These are phyloP conservation scores for Drosophila lowei DNA, from an alignment of 1,140 invertebrate species.

Conservation along the genomic window DNA sequence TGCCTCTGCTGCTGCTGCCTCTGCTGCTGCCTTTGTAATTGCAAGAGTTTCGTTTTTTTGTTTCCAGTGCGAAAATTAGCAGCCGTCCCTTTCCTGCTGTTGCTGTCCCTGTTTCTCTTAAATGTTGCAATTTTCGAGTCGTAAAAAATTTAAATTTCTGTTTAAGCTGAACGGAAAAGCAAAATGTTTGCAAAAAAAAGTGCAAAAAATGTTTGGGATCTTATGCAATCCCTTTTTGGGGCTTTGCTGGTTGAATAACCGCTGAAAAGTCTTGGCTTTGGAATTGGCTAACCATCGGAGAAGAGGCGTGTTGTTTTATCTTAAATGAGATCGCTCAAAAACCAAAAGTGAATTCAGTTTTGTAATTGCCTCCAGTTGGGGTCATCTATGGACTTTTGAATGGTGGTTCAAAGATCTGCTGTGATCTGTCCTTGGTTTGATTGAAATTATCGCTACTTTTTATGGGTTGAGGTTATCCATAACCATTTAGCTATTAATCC, in stretches of 20 bases:
- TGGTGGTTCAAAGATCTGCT: background rate
- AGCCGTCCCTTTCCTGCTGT: slow-evolving; percentile 41
- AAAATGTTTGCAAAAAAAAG: slow-evolving; percentile 57
- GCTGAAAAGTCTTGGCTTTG: slow-evolving; percentile 32
- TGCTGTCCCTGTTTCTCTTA: slow-evolving; percentile 47
- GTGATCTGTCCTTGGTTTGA: slow-evolving; percentile 2
- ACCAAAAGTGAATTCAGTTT: slow-evolving; percentile 31
- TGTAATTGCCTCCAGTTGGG: slow-evolving; percentile 10
- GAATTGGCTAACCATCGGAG: slow-evolving; percentile 33
- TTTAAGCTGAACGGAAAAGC: slow-evolving; percentile 13
- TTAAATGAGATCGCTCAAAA: slow-evolving; percentile 54
- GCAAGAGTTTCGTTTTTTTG: slow-evolving; percentile 36
- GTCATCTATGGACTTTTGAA: background rate
- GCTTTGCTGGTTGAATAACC: slow-evolving; percentile 45
- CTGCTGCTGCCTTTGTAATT: slow-evolving; percentile 56
- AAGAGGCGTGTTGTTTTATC: slow-evolving; percentile 52
- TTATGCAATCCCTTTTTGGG: slow-evolving; percentile 65
- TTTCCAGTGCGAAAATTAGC: slow-evolving; percentile 46
- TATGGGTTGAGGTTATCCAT: no score
- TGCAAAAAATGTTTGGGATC: slow-evolving; percentile 52
- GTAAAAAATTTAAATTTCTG: slow-evolving; percentile 64
- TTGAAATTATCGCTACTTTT: background rate
- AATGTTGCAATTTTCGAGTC: slow-evolving; percentile 77
- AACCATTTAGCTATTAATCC: background rate
- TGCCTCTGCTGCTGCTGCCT: slow-evolving; percentile 51